Conservation (phyloP, 2,888 invertebrate genomes). For the Stenotaenia linearis region DNA sequence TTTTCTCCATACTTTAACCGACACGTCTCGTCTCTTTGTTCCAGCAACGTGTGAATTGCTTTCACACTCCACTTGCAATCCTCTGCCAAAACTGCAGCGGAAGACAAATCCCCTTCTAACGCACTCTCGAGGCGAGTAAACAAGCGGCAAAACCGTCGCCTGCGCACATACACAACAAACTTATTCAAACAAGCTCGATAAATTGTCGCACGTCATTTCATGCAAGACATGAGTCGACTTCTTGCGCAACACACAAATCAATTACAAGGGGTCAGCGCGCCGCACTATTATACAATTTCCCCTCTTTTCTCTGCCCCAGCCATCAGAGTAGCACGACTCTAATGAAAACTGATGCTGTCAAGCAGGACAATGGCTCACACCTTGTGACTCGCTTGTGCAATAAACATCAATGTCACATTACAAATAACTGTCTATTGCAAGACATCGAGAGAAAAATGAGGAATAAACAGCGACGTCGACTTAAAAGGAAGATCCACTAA, state of each 20-base stretch:
- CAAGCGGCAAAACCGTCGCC: not conserved
- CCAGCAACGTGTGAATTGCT: not conserved
- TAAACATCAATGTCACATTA: not conserved
- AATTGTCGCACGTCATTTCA: too few relatives aligned
- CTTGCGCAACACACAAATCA: not conserved
- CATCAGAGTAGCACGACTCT: not conserved
- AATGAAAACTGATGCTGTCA: slow-evolving; percentile 11
- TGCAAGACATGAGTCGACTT: too few relatives aligned
- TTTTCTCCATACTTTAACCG: not conserved
- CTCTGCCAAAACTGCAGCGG: not conserved
- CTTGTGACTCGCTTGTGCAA: not conserved
- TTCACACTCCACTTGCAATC: slow-evolving; percentile 1
- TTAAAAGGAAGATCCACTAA: not conserved
- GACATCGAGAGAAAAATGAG: not conserved
- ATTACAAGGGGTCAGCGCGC: not conserved
- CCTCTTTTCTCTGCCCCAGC: not conserved
- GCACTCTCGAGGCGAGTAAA: not conserved
- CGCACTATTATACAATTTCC: not conserved
- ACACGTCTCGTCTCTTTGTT: not conserved
- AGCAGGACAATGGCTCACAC: not conserved
- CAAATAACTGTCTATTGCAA: not conserved
- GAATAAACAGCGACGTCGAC: not conserved
- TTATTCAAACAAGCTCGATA: too few relatives aligned
- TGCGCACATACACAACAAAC: not conserved
- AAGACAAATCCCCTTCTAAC: not conserved